Evolutionary conservation across 2,888 invertebrate species (phyloP).

Genomic region (Limenitis camilla): DNA sequence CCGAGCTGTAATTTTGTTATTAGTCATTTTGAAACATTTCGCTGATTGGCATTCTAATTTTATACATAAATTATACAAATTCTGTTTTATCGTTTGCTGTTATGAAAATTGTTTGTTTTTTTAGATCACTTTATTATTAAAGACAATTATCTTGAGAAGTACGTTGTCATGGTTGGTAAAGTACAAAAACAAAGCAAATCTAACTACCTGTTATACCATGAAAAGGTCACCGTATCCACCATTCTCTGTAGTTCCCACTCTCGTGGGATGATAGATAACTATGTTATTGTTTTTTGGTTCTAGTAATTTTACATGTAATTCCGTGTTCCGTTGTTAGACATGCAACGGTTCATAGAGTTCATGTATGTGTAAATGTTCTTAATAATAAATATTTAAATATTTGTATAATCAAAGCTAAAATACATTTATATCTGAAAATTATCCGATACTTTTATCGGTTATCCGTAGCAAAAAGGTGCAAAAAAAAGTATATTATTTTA

Average conservation of each 20-base stretch:
- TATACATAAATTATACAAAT: background rate
- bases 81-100: too few relatives aligned
- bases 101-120: too few relatives aligned
- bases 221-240: slow-evolving; percentile 9
- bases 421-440: too few relatives aligned
- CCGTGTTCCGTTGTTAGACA: slow-evolving; percentile 16
- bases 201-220: slow-evolving; percentile 9
- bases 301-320: slow-evolving; percentile 17
- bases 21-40: background rate
- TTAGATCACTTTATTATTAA: too few relatives aligned
- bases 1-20: background rate
- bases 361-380: background rate
- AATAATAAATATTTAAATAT: too few relatives aligned
- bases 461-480: too few relatives aligned
- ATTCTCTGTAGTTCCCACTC: slow-evolving; percentile 23
- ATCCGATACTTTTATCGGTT: too few relatives aligned
- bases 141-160: background rate
- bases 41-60: background rate
- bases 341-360: slow-evolving; percentile 7
- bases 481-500: background rate
- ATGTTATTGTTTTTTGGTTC: slow-evolving; percentile 28
- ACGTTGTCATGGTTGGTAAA: background rate
- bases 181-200: background rate
- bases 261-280: slow-evolving; percentile 29
- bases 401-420: too few relatives aligned